Evolutionary conservation across 2,797 vertebrate species (phyloP).

Genomic region (Ibycter americanus): DNA sequence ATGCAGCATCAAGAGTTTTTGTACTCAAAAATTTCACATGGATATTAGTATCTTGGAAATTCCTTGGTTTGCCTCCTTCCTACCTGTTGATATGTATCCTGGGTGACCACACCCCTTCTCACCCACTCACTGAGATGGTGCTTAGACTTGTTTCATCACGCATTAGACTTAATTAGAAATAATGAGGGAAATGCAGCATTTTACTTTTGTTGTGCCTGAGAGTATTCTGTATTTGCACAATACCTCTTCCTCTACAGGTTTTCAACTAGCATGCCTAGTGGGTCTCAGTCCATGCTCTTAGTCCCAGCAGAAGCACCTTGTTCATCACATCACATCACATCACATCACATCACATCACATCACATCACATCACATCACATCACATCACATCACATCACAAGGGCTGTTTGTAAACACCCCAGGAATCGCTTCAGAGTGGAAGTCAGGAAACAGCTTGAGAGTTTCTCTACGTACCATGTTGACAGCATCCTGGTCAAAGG

Average conservation of each 20-base stretch:
- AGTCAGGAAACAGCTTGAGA: neutral
- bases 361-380: no score
- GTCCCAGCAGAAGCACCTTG: neutral
- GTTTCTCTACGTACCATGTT: constrained; percentile 89
- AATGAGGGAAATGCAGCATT: accelerated
- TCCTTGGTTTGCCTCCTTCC: neutral
- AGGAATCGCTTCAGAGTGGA: neutral
- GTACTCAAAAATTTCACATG: neutral
- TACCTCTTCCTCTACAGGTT: neutral
- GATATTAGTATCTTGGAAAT: neutral
- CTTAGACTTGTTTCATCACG: neutral
- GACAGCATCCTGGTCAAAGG: constrained; percentile 94
- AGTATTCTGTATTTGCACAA: neutral
- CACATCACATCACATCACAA: neutral
- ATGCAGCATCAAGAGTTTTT: neutral
- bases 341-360: no score
- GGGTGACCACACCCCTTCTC: neutral
- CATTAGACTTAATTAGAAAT: neutral
- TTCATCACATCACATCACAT: neutral
- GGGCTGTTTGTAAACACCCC: neutral
- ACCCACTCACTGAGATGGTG: neutral
- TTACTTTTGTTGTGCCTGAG: neutral
- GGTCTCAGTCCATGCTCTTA: neutral
- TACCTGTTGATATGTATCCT: no score
- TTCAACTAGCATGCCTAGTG: neutral